These are phyloP conservation scores for Palythoa caribaeorum DNA, from an alignment of 92 coral and sea anemone genomes.

Conservation along the genomic window DNA sequence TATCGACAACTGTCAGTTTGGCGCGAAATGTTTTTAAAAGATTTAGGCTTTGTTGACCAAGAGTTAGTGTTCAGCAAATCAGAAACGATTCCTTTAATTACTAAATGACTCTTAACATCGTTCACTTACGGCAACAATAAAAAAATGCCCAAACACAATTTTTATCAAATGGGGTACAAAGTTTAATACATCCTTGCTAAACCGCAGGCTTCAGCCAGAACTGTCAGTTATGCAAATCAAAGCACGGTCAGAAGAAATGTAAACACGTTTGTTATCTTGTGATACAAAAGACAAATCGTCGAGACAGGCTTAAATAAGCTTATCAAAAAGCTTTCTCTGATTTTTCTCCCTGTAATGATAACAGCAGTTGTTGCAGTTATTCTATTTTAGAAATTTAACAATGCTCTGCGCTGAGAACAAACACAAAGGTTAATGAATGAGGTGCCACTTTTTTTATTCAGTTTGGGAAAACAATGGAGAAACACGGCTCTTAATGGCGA, in stretches of 20 bases:
- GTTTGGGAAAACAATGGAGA: not conserved
- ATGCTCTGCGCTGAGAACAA: not conserved
- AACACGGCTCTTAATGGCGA: not conserved
- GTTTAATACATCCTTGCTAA: constrained; percentile 10
- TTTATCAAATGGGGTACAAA: constrained; percentile 25
- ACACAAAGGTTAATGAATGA: not conserved
- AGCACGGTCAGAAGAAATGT: constrained; percentile 8
- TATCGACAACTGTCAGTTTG: constrained; percentile 69
- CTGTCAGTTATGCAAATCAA: constrained; percentile 43
- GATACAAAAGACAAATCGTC: constrained; percentile 5
- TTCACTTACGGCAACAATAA: constrained; percentile 36
- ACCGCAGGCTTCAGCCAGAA: constrained; percentile 26
- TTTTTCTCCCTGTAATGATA: not conserved
- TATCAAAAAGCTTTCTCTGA: not conserved
- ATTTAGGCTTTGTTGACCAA: constrained; percentile 72
- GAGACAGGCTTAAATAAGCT: constrained; percentile 11
- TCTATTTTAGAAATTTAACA: not conserved
- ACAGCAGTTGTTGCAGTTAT: not conserved
- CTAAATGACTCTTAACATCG: constrained; percentile 57
- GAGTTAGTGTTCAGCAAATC: constrained; percentile 78
- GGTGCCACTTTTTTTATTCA: not conserved
- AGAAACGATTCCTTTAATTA: constrained; percentile 60
- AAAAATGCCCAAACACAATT: constrained; percentile 35
- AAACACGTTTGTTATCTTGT: constrained; percentile 42
- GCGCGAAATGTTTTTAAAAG: constrained; percentile 88